These are phyloP conservation scores for Erinaceus europaeus DNA, from an alignment of 2,113 vertebrate species.

Conservation along the genomic window DNA sequence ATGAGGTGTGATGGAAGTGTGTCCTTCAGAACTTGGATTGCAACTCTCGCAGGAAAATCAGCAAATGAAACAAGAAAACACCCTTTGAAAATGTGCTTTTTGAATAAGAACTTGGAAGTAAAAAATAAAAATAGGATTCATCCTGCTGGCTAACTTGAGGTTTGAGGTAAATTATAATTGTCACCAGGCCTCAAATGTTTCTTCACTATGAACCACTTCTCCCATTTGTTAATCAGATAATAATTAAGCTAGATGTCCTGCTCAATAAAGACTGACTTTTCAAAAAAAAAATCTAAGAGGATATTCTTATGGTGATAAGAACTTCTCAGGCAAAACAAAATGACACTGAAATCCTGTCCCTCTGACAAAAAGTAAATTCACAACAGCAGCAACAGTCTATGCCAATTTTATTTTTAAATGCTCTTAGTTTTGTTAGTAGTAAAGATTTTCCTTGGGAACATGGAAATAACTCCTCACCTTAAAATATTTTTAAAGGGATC, in stretches of 20 bases:
- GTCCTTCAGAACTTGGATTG: not conserved
- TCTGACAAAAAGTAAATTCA: not conserved
- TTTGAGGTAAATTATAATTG: not conserved
- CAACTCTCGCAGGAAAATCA: not conserved
- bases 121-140: conserved; percentile 13
- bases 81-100: not conserved
- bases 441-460: not conserved
- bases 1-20: conserved; percentile 27
- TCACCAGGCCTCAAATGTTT: not conserved
- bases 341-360: not conserved
- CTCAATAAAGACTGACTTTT: not conserved
- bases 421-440: not conserved
- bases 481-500: not conserved
- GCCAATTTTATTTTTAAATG: not conserved
- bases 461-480: not conserved
- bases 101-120: not conserved
- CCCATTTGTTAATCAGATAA: not conserved
- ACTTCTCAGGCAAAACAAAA: not conserved
- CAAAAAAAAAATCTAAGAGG: not conserved
- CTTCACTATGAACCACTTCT: not conserved
- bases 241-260: not conserved
- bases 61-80: not conserved
- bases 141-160: not conserved
- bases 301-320: not conserved
- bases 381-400: not conserved